These are phyloP conservation scores for Seira ritae DNA, from an alignment of 2,888 invertebrate genomes.

Conservation along the genomic window DNA sequence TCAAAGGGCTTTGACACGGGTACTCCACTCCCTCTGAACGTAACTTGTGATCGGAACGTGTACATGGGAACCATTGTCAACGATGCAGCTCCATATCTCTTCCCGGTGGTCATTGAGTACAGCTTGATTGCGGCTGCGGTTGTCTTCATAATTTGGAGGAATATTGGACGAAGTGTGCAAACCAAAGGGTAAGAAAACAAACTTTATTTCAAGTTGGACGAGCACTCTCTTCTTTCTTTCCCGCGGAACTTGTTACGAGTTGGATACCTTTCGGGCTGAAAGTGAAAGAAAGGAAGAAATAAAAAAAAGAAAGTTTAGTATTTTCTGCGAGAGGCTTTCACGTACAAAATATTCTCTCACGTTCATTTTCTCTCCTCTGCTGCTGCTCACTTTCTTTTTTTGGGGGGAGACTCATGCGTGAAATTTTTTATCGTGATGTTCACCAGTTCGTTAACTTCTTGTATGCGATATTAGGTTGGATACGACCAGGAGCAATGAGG, in stretches of 20 bases:
- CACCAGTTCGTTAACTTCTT: constrained; percentile 57
- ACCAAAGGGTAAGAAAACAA: constrained; percentile 80
- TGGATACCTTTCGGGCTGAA: not conserved
- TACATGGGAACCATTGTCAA: constrained; percentile 95
- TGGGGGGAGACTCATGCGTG: constrained; percentile 21
- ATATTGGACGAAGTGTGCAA: constrained; percentile 82
- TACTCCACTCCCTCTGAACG: constrained; percentile 71
- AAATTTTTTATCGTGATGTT: constrained; percentile 23
- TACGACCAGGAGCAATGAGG: constrained; percentile 68
- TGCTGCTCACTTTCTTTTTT: constrained; percentile 9
- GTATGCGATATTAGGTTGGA: constrained; percentile 31
- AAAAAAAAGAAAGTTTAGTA: constrained; percentile 5
- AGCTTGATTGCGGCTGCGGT: constrained; percentile 96
- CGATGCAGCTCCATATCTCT: constrained; percentile 95
- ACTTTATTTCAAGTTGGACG: not conserved
- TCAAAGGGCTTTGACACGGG: constrained; percentile 53
- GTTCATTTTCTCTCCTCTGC: constrained; percentile 6
- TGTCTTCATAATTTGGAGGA: constrained; percentile 97
- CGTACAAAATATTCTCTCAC: not conserved
- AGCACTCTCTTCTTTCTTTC: constrained; percentile 14
- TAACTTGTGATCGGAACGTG: constrained; percentile 83
- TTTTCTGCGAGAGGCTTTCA: not conserved
- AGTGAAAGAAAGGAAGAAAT: not conserved
- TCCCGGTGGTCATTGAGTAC: constrained; percentile 97
- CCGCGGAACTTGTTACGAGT: not conserved